Percentiles rank a stretch among this genome's conserved stretches.
Conservation (phyloP, 2,797 vertebrate genomes). For the Myiotriccus ornatus region DNA sequence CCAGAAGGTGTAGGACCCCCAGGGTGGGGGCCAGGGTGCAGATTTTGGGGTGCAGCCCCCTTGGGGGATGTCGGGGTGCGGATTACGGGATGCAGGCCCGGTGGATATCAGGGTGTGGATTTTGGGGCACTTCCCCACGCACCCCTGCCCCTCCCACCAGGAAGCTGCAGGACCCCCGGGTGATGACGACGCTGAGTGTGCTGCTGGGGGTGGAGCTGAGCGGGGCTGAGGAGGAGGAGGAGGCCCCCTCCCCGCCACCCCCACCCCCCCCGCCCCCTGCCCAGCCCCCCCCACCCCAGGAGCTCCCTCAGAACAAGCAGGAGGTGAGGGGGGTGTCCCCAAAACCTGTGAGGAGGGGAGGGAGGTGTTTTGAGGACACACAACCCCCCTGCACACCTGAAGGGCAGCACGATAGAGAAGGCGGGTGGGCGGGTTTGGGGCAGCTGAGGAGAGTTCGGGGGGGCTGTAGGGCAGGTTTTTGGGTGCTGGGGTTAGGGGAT, state of each 20-base stretch:
- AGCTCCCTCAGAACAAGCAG: conserved; percentile 92
- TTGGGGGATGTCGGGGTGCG: not conserved
- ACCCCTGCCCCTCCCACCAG: conserved; percentile 46
- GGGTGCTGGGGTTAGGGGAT: not conserved
- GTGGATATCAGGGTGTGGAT: not conserved
- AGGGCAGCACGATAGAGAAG: not conserved
- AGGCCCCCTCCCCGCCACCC: conserved; percentile 80
- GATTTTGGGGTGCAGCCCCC: not conserved
- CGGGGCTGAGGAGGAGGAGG: conserved; percentile 87
- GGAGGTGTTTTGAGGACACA: not conserved
- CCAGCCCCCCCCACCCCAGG: conserved; percentile 80
- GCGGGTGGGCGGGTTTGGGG: not conserved
- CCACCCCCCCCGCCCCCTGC: conserved; percentile 77
- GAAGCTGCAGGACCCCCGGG: conserved; percentile 89
- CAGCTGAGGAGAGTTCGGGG: too few species aligned
- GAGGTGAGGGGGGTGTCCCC: conserved; percentile 69
- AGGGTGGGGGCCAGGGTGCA: too few species aligned
- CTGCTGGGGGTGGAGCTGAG: conserved; percentile 89
- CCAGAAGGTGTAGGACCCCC: not conserved
- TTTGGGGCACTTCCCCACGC: not conserved
- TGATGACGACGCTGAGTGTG: conserved; percentile 94
- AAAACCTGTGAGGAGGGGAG: not conserved
- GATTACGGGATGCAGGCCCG: not conserved
- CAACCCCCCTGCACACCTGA: not conserved
- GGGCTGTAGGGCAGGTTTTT: not conserved